Conservation (phyloP, 2,797 vertebrate genomes). For the Sphenopsis melanotis region DNA sequence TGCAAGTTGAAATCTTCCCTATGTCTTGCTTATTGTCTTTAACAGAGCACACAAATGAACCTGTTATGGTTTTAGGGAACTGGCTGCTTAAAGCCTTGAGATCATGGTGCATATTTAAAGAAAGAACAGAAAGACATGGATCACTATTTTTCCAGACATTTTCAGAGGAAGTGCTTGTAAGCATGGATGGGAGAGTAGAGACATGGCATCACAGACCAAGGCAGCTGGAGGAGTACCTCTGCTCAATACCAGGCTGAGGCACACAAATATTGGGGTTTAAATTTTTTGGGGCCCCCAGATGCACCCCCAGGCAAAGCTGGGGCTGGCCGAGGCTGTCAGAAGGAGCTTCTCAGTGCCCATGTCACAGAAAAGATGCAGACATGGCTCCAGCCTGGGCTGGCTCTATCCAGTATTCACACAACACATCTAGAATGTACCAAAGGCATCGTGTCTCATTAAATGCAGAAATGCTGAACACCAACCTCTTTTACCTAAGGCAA, state of each 20-base stretch:
- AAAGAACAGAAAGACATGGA: background rate
- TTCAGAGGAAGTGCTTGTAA: background rate
- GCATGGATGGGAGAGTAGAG: background rate
- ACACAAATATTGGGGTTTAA: background rate
- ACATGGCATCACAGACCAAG: background rate
- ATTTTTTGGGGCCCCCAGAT: background rate
- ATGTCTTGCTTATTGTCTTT: background rate
- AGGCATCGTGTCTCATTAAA: background rate
- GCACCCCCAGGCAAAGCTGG: background rate
- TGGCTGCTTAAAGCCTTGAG: background rate
- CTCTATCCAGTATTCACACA: background rate
- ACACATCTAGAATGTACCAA: rapidly evolving
- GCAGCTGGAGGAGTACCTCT: background rate
- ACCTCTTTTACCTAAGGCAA: background rate
- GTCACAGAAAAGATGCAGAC: background rate
- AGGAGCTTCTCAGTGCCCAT: background rate
- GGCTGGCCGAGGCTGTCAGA: background rate
- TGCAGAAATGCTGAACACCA: background rate
- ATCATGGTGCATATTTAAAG: background rate
- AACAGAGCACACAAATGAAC: background rate
- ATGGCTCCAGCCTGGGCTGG: background rate
- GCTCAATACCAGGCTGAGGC: background rate
- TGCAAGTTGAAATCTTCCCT: background rate
- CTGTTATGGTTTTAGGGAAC: background rate
- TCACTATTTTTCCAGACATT: background rate